Evolutionary conservation across 2,888 invertebrate genomes (phyloP), one percentile per base, ranked within the genome.

Genomic region (Ferrisia virgata): DNA sequence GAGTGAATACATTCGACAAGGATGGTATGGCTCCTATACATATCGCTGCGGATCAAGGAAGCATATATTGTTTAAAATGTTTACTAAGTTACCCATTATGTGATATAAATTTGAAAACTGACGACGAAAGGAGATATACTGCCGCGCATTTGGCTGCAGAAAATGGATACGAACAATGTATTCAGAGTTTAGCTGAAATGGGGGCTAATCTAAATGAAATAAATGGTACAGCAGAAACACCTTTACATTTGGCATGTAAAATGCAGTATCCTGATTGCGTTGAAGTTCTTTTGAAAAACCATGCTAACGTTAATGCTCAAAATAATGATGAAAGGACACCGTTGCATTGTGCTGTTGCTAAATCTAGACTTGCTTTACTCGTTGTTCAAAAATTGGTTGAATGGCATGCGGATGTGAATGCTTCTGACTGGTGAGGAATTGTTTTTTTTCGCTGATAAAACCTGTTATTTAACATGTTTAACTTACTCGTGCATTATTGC

Each of bases 101-200:
- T 0, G 92, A 94, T 87, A 91, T 94, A 0, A 92, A 94, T 87
- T 36, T 39, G 11, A 43, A 72, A 40, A 92, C 92, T 0, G 90
- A 92, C 85, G 93, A 94, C 79, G 94, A 93, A 85, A 93, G 94
- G 86, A 93, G 93, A 86, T 93, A 94, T 13, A 95, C 94, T 0
- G 93, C 95, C 0, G 87, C 95, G 84, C 97, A 97, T 90, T 89
- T 96, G 85, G 96, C 96, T 0, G 96, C 96, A 0, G 96, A 96
- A 88, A 94, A 95, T 83, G 96, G 96, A 1, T 95, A 94, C 87
- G 92, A 91, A 11, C 95, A 96, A 83, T 95, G 95, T 87, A 92
- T 96, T 0, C 93, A 93, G 87, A 88, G 94, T 79, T 88, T 96
- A 72, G 87, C 96, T 58, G 91, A 92, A 11, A 93, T 93, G 87